These are phyloP conservation scores for Drosophila nikananu DNA, from an alignment of 1,140 invertebrate genomes.

Conservation along the genomic window DNA sequence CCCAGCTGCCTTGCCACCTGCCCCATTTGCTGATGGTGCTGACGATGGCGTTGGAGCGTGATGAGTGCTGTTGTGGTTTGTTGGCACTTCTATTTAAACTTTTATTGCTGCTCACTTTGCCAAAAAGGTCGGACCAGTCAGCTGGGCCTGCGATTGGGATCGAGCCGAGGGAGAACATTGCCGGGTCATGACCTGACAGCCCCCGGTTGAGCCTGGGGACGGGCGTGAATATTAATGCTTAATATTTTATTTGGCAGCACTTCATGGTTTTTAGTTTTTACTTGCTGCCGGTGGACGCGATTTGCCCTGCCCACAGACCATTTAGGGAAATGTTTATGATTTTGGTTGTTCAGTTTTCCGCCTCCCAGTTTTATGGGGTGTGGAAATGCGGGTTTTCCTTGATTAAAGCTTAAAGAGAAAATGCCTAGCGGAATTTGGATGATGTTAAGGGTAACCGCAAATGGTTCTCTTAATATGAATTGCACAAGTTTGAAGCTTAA, in stretches of 20 bases:
- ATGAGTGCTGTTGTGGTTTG: constrained; percentile 83
- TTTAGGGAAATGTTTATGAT: constrained; percentile 51
- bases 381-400: constrained; percentile 24
- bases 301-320: constrained; percentile 28
- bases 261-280: constrained; percentile 68
- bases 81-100: constrained; percentile 83
- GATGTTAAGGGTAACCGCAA: background rate
- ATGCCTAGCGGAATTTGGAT: background rate
- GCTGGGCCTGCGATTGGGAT: constrained; percentile 22
- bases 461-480: background rate
- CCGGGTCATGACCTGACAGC: constrained; percentile 34
- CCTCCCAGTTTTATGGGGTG: constrained; percentile 35
- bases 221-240: constrained; percentile 72
- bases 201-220: background rate
- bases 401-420: constrained; percentile 23
- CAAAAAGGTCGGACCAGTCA: constrained; percentile 58
- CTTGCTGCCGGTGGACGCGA: constrained; percentile 24
- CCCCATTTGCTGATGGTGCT: constrained; percentile 48
- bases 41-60: constrained; percentile 72
- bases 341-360: constrained; percentile 23
- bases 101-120: constrained; percentile 78
- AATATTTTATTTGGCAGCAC: constrained; percentile 57
- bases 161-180: background rate
- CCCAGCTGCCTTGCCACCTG: constrained; percentile 34
- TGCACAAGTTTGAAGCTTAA: too few species aligned